Evolutionary conservation across 2,113 vertebrate genomes (phyloP).

Genomic region (Ceuthmochares aereus): DNA sequence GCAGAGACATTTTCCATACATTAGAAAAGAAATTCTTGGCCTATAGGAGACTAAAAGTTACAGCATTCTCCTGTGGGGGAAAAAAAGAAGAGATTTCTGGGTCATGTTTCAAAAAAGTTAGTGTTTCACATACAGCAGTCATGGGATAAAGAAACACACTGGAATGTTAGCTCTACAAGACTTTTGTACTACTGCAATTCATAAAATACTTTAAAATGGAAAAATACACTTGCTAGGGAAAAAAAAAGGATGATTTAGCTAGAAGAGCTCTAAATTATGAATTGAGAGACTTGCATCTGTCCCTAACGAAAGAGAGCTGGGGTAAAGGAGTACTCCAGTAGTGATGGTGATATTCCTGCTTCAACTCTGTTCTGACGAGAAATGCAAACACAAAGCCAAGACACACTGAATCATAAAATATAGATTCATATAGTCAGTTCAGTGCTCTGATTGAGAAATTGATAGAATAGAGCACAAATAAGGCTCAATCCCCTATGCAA

Average conservation of each 20-base stretch:
- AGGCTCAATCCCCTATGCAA: neutral
- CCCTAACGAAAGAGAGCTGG: neutral
- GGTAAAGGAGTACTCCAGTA: neutral
- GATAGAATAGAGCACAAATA: neutral
- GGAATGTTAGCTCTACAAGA: neutral
- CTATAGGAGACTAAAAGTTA: neutral
- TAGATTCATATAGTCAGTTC: neutral
- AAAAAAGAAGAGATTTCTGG: neutral
- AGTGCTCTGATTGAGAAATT: neutral
- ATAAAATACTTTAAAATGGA: neutral
- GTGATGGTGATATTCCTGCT: neutral
- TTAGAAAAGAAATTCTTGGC: neutral
- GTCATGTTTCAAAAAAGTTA: neutral
- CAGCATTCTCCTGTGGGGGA: neutral
- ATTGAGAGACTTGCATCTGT: neutral
- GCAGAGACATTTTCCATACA: neutral
- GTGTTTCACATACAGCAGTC: neutral
- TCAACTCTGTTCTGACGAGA: neutral
- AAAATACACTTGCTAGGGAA: fast-evolving
- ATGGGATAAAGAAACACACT: neutral
- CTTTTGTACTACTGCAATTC: neutral
- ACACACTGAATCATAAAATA: neutral
- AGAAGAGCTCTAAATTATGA: neutral
- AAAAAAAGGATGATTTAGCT: neutral
- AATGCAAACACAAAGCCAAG: neutral